Base-by-base conservation (phyloP, 2,888 invertebrate species). In the Cephus rjabovi region DNA sequence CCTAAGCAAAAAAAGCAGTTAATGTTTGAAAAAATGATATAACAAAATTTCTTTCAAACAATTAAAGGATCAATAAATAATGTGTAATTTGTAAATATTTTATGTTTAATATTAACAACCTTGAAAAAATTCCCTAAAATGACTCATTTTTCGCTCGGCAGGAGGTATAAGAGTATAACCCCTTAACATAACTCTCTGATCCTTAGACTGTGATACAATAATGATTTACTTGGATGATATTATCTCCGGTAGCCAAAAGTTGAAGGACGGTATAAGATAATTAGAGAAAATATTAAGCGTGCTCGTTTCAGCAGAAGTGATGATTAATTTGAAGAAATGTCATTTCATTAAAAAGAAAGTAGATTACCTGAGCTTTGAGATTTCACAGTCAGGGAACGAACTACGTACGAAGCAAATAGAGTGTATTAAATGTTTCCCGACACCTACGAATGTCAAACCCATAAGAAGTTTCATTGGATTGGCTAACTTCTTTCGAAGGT, bases 401-500 rank as follows among this genome's bases (percentile, higher is more conserved):
- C 74, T 74, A 23, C 56, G 70, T 9, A 9, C 34, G 11, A 23
- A 34, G 23, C 74, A 75, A 56, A 34, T 34, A 15, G 30, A 37
- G 1, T 15, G 40, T 34, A 37, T 75, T 11, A 37, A 74, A 73
- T 37, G 12, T 9, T 79, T 77, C 35, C 75, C 75, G 40, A 71
- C 33, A 0, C 87, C 86, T 0, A 69, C 0, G 23, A 84, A 86
- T 74, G 73, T 80, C 0, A 85, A 87, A 69, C 83, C 87, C 6
- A 73, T 89, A 3, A 75, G 87, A 34, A 84, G 81, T 33, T 89
- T 88, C 40, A 34, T 89, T 0, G 87, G 88, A 0, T 80, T 89
- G 1, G 78, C 88, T 0, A 82, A 85, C 23, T 89, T 83, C 70
- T 89, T 89, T 37, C 76, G 88, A n/a, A 56, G 85, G 4, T 89